A percentile compares a stretch with the other conserved stretches of the same genome.
Evolutionary conservation across 2,113 vertebrate species (phyloP).

Genomic region (Aphelocoma coerulescens): DNA sequence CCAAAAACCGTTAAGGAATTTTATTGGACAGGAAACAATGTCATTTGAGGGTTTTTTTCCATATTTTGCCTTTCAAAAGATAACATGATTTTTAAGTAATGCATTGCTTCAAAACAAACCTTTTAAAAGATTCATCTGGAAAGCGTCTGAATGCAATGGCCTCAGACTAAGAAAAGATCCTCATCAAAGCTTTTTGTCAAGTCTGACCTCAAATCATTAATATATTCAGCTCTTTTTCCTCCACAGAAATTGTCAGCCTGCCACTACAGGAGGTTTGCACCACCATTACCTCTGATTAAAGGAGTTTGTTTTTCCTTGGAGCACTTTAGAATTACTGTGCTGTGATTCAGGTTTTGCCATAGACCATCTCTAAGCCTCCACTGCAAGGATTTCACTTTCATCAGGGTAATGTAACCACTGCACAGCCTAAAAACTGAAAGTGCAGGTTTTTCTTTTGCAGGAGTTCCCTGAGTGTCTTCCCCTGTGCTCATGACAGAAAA

Average conservation of each 20-base stretch:
- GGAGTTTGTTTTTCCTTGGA: background rate
- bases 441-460: background rate
- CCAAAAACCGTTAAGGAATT: background rate
- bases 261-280: background rate
- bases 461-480: background rate
- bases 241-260: background rate
- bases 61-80: background rate
- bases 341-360: background rate
- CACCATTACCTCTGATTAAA: background rate
- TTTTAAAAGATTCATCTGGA: background rate
- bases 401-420: background rate
- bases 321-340: background rate
- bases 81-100: background rate
- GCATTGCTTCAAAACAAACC: background rate
- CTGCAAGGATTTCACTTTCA: background rate
- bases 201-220: background rate
- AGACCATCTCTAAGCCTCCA: background rate
- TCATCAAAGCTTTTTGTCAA: background rate
- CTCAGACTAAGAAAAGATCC: background rate
- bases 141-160: background rate
- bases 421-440: background rate
- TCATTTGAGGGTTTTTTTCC: accelerated
- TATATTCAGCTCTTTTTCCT: background rate
- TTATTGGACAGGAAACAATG: background rate
- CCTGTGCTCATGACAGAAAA: background rate